A percentile compares a stretch with the other conserved stretches of the same genome.
Evolutionary conservation across 1,140 invertebrate genomes (phyloP).

Genomic region (Mercenaria mercenaria): DNA sequence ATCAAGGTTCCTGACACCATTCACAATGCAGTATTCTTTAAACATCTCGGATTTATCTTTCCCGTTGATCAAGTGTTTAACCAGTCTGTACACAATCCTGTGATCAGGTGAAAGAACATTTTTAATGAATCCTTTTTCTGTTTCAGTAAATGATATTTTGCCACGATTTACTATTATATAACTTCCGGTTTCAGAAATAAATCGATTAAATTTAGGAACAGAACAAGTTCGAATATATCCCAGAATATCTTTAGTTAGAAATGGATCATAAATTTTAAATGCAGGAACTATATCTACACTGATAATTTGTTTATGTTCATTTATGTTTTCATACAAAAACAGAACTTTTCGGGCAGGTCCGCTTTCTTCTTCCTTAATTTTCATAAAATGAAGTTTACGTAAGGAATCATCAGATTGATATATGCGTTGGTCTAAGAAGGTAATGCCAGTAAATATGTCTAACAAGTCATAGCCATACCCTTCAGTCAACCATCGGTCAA

Average conservation of each 20-base stretch:
- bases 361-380: background rate
- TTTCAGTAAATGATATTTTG: background rate
- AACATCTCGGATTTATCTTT: background rate
- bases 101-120: background rate
- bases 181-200: background rate
- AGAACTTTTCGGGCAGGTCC: background rate
- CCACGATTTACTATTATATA: background rate
- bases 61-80: background rate
- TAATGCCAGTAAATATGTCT: no score
- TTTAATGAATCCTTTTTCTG: background rate
- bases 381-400: no score
- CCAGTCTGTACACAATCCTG: background rate
- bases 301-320: background rate
- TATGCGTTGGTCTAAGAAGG: no score
- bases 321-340: background rate
- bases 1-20: background rate
- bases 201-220: background rate
- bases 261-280: background rate
- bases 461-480: no score
- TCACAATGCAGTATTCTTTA: background rate
- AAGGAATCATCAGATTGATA: no score
- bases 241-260: background rate
- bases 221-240: background rate
- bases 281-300: background rate
- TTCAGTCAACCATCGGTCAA: no score